Percentiles rank a stretch among this genome's conserved stretches.
These are phyloP conservation scores for Melanaphis sacchari DNA, from an alignment of 1,140 invertebrate genomes.

Conservation along the genomic window DNA sequence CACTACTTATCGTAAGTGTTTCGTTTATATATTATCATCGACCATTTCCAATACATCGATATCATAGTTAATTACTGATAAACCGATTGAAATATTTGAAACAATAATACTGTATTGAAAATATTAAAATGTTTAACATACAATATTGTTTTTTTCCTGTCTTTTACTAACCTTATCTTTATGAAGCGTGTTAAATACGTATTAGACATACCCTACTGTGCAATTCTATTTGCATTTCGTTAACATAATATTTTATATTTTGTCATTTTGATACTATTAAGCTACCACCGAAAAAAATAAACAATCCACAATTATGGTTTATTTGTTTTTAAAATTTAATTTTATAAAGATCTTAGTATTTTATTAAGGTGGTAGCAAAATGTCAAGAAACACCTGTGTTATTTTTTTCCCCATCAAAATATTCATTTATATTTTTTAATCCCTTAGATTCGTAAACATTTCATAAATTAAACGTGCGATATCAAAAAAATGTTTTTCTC, in stretches of 20 bases:
- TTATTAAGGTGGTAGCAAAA: neutral
- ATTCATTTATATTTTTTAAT: neutral
- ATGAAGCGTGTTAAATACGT: neutral
- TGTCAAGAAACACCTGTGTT: neutral
- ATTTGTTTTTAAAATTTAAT: neutral
- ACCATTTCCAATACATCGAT: neutral
- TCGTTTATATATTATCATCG: neutral
- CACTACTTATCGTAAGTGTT: neutral
- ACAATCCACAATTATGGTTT: neutral
- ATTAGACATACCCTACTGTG: constrained; percentile 6
- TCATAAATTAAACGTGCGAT: neutral
- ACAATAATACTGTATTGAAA: neutral
- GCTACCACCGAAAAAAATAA: neutral
- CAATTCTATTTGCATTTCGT: neutral
- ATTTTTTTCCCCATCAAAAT: neutral
- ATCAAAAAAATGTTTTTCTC: neutral
- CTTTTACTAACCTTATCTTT: neutral
- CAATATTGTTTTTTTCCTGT: neutral
- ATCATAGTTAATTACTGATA: neutral
- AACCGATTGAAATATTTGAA: neutral
- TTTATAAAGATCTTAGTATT: neutral
- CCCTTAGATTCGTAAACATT: neutral
- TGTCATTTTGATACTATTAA: neutral
- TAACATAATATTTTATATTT: constrained; percentile 4
- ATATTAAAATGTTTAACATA: neutral